Evolutionary conservation across 2,888 invertebrate species (phyloP).

Genomic region (Cyclophora albipunctata): DNA sequence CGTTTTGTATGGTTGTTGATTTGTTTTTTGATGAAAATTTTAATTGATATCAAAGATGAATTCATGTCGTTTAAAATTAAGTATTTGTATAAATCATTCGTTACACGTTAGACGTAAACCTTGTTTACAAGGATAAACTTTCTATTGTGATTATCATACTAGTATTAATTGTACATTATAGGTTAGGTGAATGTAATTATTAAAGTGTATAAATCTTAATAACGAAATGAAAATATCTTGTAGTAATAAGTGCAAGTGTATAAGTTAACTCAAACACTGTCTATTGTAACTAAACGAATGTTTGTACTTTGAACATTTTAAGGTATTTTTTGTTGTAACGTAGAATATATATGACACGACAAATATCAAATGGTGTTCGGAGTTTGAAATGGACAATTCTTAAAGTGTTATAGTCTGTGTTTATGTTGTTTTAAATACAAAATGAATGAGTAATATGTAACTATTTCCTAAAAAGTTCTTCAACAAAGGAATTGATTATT

Average conservation of each 20-base stretch:
- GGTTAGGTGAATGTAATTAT: conserved; percentile 26
- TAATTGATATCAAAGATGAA: too few relatives aligned
- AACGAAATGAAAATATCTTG: conserved; percentile 21
- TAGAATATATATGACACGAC: conserved; percentile 23
- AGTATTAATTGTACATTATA: conserved; percentile 33
- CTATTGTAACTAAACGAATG: conserved; percentile 25
- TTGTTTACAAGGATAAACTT: conserved; percentile 29
- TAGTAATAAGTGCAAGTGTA: conserved; percentile 9
- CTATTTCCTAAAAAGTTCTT: too few relatives aligned
- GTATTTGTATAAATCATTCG: conserved; percentile 1
- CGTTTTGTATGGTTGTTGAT: neutral
- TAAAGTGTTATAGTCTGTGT: too few relatives aligned
- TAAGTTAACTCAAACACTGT: conserved; percentile 12
- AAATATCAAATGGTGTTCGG: conserved; percentile 18
- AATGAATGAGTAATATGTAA: too few relatives aligned
- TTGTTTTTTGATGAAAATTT: too few relatives aligned
- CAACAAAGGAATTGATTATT: too few relatives aligned
- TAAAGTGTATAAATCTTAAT: conserved; percentile 36
- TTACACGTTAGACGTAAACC: conserved; percentile 38
- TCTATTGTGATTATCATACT: conserved; percentile 43
- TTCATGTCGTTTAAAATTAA: too few relatives aligned
- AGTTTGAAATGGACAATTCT: too few relatives aligned
- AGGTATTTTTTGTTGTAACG: conserved; percentile 26
- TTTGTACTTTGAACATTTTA: conserved; percentile 34
- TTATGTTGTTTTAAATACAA: too few relatives aligned